phyloP scores from a whole-genome alignment of 2,888 invertebrate genomes.

The Lasioglossum oenotherae region DNA sequence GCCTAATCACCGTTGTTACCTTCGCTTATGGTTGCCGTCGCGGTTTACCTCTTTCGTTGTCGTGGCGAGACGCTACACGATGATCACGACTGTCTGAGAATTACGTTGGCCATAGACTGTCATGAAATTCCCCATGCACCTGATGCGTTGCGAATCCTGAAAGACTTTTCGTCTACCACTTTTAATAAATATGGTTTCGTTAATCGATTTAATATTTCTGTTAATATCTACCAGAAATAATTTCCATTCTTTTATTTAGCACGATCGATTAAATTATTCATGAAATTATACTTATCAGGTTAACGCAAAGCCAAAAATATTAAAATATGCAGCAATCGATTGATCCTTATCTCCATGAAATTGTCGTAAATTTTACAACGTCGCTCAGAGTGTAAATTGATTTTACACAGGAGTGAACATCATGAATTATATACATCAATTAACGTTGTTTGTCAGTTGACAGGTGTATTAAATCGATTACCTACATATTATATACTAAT shows the following conservation, averaged over 20 bases:
- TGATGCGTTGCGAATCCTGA: background rate
- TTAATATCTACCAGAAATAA: background rate
- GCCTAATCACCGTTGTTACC: conserved; percentile 53
- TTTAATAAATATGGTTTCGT: background rate
- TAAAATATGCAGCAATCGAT: background rate
- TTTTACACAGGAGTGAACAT: background rate
- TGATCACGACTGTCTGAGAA: background rate
- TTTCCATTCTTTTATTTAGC: background rate
- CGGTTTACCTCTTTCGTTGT: background rate
- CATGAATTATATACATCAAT: background rate
- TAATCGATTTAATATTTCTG: background rate
- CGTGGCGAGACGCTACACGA: background rate
- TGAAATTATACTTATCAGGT: background rate
- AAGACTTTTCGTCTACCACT: background rate
- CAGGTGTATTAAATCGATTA: background rate
- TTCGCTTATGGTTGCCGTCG: conserved; percentile 34
- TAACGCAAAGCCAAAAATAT: background rate
- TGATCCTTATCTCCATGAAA: background rate
- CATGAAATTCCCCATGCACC: background rate
- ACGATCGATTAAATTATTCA: background rate
- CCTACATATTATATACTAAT: background rate
- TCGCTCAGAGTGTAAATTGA: background rate
- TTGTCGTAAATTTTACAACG: background rate
- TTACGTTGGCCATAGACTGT: background rate
- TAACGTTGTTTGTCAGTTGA: background rate